These are phyloP conservation scores for Lydus trimaculatus DNA, from an alignment of 2,888 invertebrate species.

Conservation along the genomic window DNA sequence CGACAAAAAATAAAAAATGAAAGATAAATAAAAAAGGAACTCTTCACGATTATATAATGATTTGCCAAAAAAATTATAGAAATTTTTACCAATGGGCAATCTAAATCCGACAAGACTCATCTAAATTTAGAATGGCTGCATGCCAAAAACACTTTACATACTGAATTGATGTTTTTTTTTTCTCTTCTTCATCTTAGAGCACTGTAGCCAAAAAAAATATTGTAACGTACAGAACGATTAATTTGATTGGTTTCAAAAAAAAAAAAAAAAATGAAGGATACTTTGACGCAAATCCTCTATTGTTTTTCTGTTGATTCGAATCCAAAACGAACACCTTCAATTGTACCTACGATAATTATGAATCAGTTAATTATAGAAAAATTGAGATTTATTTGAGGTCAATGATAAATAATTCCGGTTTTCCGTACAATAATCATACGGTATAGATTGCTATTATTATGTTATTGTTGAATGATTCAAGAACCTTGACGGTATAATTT, in stretches of 20 bases:
- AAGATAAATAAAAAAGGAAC: not conserved
- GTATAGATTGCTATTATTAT: not conserved
- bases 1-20: not conserved
- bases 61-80: not conserved
- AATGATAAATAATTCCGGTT: conserved; percentile 3
- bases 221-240: not conserved
- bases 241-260: not conserved
- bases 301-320: not conserved
- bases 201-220: not conserved
- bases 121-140: conserved; percentile 1
- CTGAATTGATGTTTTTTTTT: not conserved
- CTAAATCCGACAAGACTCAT: not conserved
- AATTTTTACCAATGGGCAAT: not conserved
- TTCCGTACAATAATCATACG: not conserved
- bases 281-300: conserved; percentile 1
- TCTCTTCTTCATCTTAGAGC: not conserved
- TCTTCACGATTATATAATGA: not conserved
- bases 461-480: not conserved
- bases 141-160: conserved; percentile 9
- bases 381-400: not conserved
- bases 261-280: not conserved
- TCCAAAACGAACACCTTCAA: not conserved
- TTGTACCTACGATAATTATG: not conserved
- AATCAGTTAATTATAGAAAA: not conserved
- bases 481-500: not conserved